Evolutionary conservation across 2,797 vertebrate species (phyloP), one percentile per base, ranked within the genome.

Genomic region (Poecilia wingei): DNA sequence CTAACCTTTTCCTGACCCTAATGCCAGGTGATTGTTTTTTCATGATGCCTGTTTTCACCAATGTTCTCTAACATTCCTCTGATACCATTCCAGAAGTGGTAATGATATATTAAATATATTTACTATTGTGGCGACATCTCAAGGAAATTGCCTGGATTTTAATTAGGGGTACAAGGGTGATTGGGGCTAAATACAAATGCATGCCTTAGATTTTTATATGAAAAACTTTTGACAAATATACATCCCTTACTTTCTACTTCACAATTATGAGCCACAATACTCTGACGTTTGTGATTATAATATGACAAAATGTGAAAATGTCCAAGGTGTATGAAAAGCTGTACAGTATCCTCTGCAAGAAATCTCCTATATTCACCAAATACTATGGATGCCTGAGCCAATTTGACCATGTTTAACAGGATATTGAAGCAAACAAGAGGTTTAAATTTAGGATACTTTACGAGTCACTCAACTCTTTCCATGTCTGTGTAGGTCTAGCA

Each of bases 381-480:
- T 6, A 41, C 33, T 39, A 9, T 39, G 18, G 33, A 66, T 39
- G 2, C 18, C 4, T 16, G 6, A 6, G 28, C 0, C 2, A 61
- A 66, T 33, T 68, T 68, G 41, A 9, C 36, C 33, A 76, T 73
- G 31, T 66, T 79, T 70, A 83, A 49, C 14, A 74, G 6, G 43
- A 75, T 3, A 75, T 14, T 69, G 39, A n/a, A 61, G 31, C n/a
- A 39, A 25, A 68, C 39, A 69, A 39, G 36, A 66, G 39, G 39
- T 69, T 69, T n/a, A 41, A 69, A 43, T 25, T 43, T 41, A 39
- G 22, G 22, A 5, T n/a, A 25, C 25, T 57, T 46, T 46, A 43
- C 22, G 25, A 72, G 45, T 71, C 47, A 45, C 39, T 74, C 6
- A 51, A 14, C 47, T 79, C 7, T 53, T 16, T 49, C 74, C n/a